Base-by-base conservation (phyloP, 2,113 vertebrate species). In the Ammodytes dubius region DNA sequence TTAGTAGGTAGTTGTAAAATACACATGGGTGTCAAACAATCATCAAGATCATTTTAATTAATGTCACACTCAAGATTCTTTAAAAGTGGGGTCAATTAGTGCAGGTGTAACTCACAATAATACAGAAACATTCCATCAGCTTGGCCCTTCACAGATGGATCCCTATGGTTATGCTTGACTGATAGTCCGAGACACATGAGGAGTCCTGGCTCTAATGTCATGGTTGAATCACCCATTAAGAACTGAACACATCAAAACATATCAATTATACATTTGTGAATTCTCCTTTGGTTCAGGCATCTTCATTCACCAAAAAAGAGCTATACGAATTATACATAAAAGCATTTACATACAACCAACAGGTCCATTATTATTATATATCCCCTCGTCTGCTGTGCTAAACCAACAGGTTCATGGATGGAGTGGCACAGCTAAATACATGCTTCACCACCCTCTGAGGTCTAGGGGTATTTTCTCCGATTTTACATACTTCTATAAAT, bases 371-470 rank as follows among this genome's bases (percentile, higher is more conserved):
- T 27, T n/a, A n/a, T n/a, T n/a, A n/a, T n/a, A 12, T 27, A 59
- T 74, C 14, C n/a, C 27, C 40, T 7, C 5, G 15, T 61, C 46
- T 52, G 10, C 3, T 4, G 52, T 3, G 15, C 15, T 59, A n/a
- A 58, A 64, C 78, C 67, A 59, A 65, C 45, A 54, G 61, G 9
- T 35, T 39, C 10, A 14, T 37, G 61, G 45, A 27, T 50, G 69
- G 69, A 65, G 52, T 45, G 70, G 52, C 53, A 10, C 12, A 10
- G 42, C 8, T 64, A 39, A 79, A 57, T 35, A 19, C 40, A 79
- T 5, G 19, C 47, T 46, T 8, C 50, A 70, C 57, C 19, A 27
- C 27, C 27, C 27, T 27, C 27, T 27, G 27, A 27, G 27, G 27
- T 27, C 27, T 27, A 27, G 27, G 27, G 27, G 27, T 27, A 27